Conservation (phyloP, 2,888 invertebrate species). For the Tineola bisselliella region DNA sequence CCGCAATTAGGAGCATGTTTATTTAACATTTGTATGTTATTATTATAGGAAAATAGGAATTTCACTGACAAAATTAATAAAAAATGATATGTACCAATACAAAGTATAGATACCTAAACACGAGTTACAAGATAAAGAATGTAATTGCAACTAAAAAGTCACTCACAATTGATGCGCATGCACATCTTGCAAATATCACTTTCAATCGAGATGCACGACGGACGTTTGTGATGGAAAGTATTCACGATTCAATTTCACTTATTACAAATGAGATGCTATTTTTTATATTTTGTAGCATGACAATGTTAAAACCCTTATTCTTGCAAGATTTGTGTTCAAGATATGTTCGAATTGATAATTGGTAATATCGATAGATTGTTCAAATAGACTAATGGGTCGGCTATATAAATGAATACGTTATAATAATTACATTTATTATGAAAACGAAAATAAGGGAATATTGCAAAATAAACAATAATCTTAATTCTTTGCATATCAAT, state of each 20-base stretch:
- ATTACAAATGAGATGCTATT: not conserved
- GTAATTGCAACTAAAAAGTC: constrained; percentile 6
- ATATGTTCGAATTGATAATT: too few relatives aligned
- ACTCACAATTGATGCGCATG: constrained; percentile 23
- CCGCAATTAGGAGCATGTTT: not conserved
- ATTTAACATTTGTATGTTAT: not conserved
- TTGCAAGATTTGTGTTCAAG: not conserved
- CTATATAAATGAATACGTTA: too few relatives aligned
- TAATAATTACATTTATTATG: too few relatives aligned
- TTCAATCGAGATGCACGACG: constrained; percentile 19
- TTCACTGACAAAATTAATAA: too few relatives aligned
- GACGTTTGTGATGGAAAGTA: not conserved
- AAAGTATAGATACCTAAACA: too few relatives aligned
- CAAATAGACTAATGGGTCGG: too few relatives aligned
- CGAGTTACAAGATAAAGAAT: not conserved
- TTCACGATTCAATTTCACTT: constrained; percentile 5
- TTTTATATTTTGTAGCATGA: not conserved
- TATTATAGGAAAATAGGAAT: too few relatives aligned
- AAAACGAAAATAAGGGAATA: too few relatives aligned
- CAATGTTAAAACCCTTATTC: not conserved
- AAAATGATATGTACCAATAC: too few relatives aligned
- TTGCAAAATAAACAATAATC: too few relatives aligned
- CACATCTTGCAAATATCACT: constrained; percentile 28
- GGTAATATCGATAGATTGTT: too few relatives aligned
- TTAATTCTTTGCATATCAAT: too few relatives aligned